These are phyloP conservation scores for Anodontia alba DNA, from an alignment of 2,888 invertebrate species.

Conservation along the genomic window DNA sequence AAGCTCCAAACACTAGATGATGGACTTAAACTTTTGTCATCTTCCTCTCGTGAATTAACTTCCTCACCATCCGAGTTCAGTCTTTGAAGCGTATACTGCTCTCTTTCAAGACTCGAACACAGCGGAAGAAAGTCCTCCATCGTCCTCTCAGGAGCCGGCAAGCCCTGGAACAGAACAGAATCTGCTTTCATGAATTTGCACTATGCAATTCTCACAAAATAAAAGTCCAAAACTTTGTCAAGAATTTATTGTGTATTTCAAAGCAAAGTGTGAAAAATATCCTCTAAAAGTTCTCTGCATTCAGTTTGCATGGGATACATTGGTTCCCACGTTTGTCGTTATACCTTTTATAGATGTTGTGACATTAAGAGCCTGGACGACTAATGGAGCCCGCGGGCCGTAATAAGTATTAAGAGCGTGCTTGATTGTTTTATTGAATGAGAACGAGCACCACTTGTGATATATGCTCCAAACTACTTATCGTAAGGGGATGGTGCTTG, in stretches of 20 bases:
- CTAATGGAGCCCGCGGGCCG: neutral
- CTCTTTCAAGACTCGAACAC: slow-evolving; percentile 80
- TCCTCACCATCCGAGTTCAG: slow-evolving; percentile 83
- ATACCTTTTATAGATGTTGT: neutral
- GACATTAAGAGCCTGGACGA: neutral
- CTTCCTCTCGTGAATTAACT: slow-evolving; percentile 70
- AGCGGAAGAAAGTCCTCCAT: slow-evolving; percentile 81
- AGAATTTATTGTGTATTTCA: neutral
- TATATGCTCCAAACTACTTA: slow-evolving; percentile 20
- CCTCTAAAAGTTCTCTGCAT: no score
- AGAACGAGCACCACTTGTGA: neutral
- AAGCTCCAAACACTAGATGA: slow-evolving; percentile 69
- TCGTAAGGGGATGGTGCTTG: slow-evolving; percentile 23
- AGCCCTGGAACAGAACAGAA: slow-evolving; percentile 47
- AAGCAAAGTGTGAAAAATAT: neutral
- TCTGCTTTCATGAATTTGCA: slow-evolving; percentile 55
- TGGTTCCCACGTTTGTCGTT: no score
- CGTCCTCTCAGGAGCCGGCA: slow-evolving; percentile 53
- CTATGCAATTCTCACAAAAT: no score
- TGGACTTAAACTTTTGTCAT: slow-evolving; percentile 70
- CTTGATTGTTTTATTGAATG: slow-evolving; percentile 40
- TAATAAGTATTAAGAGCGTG: slow-evolving; percentile 14
- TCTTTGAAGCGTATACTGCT: slow-evolving; percentile 80
- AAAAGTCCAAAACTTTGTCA: slow-evolving; percentile 36
- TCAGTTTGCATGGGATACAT: no score